Percentiles rank a stretch among this genome's conserved stretches.
phyloP scores from a whole-genome alignment of 2,797 vertebrate genomes.

The Gymnocypris eckloni region DNA sequence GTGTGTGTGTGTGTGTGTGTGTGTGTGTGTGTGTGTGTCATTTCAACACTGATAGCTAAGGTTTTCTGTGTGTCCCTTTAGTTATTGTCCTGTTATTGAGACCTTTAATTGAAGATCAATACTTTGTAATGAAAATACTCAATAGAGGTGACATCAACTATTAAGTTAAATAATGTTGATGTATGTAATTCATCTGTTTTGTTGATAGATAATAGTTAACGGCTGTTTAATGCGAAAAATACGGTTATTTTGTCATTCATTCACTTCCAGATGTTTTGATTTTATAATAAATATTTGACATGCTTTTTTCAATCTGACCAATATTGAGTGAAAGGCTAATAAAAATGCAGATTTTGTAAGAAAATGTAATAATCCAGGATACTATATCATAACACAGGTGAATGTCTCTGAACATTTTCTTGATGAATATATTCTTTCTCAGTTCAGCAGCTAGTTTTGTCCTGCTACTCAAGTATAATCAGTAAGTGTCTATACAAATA shows the following conservation, averaged over 20 bases:
- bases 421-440: not conserved
- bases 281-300: not conserved
- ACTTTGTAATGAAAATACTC: slow-evolving; percentile 5
- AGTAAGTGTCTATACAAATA: not conserved
- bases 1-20: too few relatives aligned
- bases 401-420: not conserved
- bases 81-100: not conserved
- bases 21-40: not conserved
- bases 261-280: not conserved
- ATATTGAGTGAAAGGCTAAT: not conserved
- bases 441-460: not conserved
- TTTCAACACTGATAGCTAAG: not conserved
- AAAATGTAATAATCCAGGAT: not conserved
- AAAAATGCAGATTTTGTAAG: not conserved
- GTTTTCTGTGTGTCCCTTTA: not conserved
- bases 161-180: not conserved
- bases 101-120: slow-evolving; percentile 24
- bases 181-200: not conserved
- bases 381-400: too few relatives aligned
- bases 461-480: not conserved
- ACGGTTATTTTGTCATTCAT: not conserved
- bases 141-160: not conserved
- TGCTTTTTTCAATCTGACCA: not conserved
- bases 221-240: not conserved
- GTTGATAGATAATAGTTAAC: not conserved